These are phyloP conservation scores for Blennius ocellaris DNA, from an alignment of 2,113 vertebrate species.

Conservation along the genomic window DNA sequence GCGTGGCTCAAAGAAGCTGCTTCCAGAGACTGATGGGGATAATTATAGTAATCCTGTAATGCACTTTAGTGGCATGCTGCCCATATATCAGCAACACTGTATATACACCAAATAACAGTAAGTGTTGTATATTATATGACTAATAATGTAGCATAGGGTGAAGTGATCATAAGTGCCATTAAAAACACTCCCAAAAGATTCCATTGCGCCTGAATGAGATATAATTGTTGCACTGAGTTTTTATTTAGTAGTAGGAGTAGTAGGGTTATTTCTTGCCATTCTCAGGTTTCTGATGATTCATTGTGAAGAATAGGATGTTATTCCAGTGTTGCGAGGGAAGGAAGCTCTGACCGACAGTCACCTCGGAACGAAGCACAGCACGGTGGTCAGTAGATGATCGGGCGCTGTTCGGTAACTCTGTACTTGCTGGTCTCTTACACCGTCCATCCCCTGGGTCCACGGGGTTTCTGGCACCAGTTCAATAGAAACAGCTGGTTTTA, in stretches of 20 bases:
- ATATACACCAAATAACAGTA: neutral
- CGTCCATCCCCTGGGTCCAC: slow-evolving; percentile 29
- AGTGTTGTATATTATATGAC: neutral
- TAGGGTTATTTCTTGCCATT: neutral
- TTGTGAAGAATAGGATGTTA: neutral
- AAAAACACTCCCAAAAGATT: neutral
- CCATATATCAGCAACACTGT: neutral
- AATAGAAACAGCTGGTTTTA: slow-evolving; percentile 79
- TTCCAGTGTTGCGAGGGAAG: slow-evolving; percentile 12
- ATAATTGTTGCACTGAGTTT: slow-evolving; percentile 4
- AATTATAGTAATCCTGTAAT: slow-evolving; percentile 15
- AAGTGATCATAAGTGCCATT: neutral
- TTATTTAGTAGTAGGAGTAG: slow-evolving; percentile 1
- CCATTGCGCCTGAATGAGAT: neutral
- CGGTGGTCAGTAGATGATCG: slow-evolving; percentile 51
- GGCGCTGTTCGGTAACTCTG: slow-evolving; percentile 53
- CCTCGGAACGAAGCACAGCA: slow-evolving; percentile 25
- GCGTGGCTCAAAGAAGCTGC: slow-evolving; percentile 9
- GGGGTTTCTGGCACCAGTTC: slow-evolving; percentile 66
- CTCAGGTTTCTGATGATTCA: slow-evolving; percentile 8
- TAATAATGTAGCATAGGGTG: neutral
- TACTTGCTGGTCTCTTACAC: slow-evolving; percentile 34
- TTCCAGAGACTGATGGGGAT: slow-evolving; percentile 1
- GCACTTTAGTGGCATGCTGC: slow-evolving; percentile 1
- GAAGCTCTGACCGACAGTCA: slow-evolving; percentile 38